phyloP scores from a whole-genome alignment of 1,140 invertebrate genomes.

The Aphis craccivora region DNA sequence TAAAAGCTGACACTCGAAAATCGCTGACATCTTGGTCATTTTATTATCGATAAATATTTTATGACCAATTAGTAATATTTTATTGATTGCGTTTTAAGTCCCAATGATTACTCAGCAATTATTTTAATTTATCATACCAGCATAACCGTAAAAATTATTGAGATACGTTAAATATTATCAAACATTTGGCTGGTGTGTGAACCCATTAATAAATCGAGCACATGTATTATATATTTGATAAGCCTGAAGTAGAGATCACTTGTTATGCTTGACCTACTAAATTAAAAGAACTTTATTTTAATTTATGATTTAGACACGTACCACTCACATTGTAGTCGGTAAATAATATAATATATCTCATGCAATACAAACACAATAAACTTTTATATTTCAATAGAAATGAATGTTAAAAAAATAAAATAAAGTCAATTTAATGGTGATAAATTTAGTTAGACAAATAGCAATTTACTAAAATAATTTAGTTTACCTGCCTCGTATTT shows the following conservation, averaged over 20 bases:
- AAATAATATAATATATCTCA: not conserved
- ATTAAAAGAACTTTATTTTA: conserved; percentile 21
- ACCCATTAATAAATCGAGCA: not conserved
- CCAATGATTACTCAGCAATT: not conserved
- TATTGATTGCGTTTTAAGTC: not conserved
- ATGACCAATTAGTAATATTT: not conserved
- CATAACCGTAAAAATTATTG: not conserved
- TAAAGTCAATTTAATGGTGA: not conserved
- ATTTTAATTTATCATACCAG: conserved; percentile 8
- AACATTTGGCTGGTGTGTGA: not conserved
- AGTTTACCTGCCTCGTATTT: not conserved
- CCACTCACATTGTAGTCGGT: not conserved
- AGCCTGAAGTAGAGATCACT: not conserved
- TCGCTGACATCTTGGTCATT: not conserved
- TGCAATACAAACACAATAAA: not conserved
- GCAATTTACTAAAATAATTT: not conserved
- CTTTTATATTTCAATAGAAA: not conserved
- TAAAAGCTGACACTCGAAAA: not conserved
- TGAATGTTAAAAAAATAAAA: not conserved
- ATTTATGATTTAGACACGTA: not conserved
- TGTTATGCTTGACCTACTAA: conserved; percentile 33
- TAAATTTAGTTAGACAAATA: not conserved
- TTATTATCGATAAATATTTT: not conserved
- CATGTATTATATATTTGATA: conserved; percentile 9
- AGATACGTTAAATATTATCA: conserved; percentile 1